Base-by-base conservation (phyloP, 2,888 invertebrate species). In the Empis stercorea region DNA sequence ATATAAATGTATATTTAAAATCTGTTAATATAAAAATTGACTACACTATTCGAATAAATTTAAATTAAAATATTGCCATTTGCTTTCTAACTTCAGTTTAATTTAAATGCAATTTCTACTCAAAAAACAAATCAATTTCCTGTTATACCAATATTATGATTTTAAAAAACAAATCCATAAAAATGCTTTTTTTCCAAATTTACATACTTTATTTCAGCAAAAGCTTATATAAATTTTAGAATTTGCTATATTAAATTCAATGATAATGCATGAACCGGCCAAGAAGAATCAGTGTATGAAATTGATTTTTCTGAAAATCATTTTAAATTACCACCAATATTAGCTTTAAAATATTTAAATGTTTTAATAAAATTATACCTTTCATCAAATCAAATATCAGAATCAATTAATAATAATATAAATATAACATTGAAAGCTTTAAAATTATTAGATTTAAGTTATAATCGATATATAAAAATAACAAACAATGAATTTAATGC, bases 281-380 rank as follows among this genome's bases (percentile, higher is more conserved):
- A 86, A 51, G 84, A 85, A 61, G 72, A 74, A 49, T 76, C 77
- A n/a, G 70, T 91, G 39, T 78, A 79, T 44, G 86, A 87, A 66
- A 73, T 92, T 54, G 84, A 86, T 67, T 73, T 91, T 55, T 81
- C 85, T 46, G 86, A 87, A 70, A 89, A 89, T 66, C 84, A 83
- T 65, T 72, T 89, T 10, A 78, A 79, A 55, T 65, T 72, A 51
- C 86, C 88, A 64, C 88, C 87, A 1, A 81, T 87, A 71, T 70
- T 77, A 45, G 77, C 87, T 9, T 66, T 88, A 55, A 73, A 81
- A 51, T 76, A 84, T 56, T 73, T 89, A 52, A 79, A 79, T 60
- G 73, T 77, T 59, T 70, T 87, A 42, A 74, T 77, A 49, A 78
- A 81, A 15, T 70, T 87, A 48, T 74, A 79, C 55, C 67, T 86